Percentiles rank a stretch among this genome's conserved stretches.
Conservation (phyloP, 2,113 vertebrate species). For the Chlorodrepanis virens region DNA sequence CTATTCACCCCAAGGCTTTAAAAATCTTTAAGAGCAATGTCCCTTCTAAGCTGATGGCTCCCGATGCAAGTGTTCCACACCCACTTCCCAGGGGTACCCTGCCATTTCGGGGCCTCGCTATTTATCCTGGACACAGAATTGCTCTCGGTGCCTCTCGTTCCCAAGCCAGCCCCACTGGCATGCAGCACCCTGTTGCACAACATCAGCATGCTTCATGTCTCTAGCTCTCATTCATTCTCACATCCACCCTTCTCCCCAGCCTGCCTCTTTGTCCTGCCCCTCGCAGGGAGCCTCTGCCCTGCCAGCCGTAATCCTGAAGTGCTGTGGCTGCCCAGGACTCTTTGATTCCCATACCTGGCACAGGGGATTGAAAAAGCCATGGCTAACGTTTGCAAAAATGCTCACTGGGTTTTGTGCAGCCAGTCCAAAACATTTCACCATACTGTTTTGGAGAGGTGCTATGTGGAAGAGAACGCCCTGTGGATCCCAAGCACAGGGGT, state of each 20-base stretch:
- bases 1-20: neutral
- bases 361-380: neutral
- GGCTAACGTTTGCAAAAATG: neutral
- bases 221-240: neutral
- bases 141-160: neutral
- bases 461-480: neutral
- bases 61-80: neutral
- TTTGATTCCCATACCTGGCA: neutral
- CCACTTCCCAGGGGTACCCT: neutral
- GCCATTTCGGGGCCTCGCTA: accelerated
- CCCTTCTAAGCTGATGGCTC: neutral
- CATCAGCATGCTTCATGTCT: neutral
- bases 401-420: neutral
- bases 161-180: neutral
- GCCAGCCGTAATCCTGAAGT: neutral
- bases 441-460: neutral
- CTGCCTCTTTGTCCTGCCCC: neutral
- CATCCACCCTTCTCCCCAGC: neutral
- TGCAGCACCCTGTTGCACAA: neutral
- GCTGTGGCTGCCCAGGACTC: neutral
- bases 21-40: neutral
- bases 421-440: neutral
- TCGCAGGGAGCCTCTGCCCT: accelerated
- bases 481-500: too few relatives aligned
- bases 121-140: neutral